These are phyloP conservation scores for Drosophila erecta DNA, from an alignment of 1,140 invertebrate genomes.

Conservation along the genomic window DNA sequence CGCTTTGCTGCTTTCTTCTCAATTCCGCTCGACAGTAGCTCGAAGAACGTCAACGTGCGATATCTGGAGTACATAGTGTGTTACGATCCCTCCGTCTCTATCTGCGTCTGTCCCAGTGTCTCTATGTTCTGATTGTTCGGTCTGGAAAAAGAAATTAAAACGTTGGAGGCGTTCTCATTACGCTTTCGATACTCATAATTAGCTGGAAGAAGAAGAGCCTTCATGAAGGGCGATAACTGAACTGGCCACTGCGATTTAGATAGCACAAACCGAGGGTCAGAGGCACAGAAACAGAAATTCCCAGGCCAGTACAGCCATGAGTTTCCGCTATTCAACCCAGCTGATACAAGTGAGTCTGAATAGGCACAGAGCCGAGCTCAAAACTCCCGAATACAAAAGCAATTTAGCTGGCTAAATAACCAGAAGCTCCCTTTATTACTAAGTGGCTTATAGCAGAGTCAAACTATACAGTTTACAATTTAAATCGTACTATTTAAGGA, in stretches of 20 bases:
- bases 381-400: slow-evolving; percentile 5
- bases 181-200: slow-evolving; percentile 58
- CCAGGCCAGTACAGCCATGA: slow-evolving; percentile 61
- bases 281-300: slow-evolving; percentile 22
- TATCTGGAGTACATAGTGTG: slow-evolving; percentile 67
- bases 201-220: slow-evolving; percentile 40
- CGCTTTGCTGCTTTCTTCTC: slow-evolving; percentile 70
- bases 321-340: slow-evolving; percentile 66
- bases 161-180: slow-evolving; percentile 41
- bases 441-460: neutral
- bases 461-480: neutral
- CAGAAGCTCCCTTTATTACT: neutral
- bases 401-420: slow-evolving; percentile 3
- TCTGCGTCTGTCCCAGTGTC: slow-evolving; percentile 3
- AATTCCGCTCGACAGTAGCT: slow-evolving; percentile 65
- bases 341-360: slow-evolving; percentile 58
- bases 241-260: slow-evolving; percentile 56
- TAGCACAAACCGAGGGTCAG: slow-evolving; percentile 27
- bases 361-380: slow-evolving; percentile 17
- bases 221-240: slow-evolving; percentile 50
- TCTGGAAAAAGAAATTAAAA: slow-evolving; percentile 50
- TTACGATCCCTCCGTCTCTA: slow-evolving; percentile 7
- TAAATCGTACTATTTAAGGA: neutral
- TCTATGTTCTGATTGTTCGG: slow-evolving; percentile 30
- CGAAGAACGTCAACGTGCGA: slow-evolving; percentile 59